A percentile compares a stretch with the other conserved stretches of the same genome.
phyloP scores from a whole-genome alignment of 2,797 vertebrate genomes.

The Lepilemur septentrionalis region DNA sequence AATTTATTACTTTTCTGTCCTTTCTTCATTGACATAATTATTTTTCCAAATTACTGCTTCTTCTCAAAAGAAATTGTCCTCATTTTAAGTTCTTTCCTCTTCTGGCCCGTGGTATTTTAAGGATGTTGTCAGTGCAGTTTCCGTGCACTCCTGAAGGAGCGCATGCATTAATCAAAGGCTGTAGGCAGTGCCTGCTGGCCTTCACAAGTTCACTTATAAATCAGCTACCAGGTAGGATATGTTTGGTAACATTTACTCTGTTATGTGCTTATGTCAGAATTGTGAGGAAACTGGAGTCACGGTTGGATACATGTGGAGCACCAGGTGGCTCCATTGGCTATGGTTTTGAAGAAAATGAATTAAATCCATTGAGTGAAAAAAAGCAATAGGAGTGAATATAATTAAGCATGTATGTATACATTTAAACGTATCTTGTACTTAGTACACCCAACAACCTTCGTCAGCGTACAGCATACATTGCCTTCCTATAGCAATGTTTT shows the following conservation, averaged over 20 bases:
- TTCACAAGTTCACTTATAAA: not conserved
- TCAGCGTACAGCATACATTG: not conserved
- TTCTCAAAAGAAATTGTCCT: not conserved
- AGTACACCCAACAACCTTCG: not conserved
- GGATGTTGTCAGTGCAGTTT: not conserved
- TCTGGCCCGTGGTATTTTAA: not conserved
- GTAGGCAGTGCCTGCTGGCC: not conserved
- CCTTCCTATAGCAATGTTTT: not conserved
- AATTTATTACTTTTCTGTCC: not conserved
- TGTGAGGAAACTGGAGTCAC: not conserved
- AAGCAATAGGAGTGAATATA: not conserved
- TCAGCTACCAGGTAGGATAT: not conserved
- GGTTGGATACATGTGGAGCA: not conserved
- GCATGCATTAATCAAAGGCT: not conserved
- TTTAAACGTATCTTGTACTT: not conserved
- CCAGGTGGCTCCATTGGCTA: not conserved
- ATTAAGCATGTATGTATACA: not conserved
- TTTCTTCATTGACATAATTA: not conserved
- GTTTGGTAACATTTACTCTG: not conserved
- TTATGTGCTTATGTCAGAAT: not conserved
- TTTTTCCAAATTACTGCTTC: slow-evolving; percentile 2
- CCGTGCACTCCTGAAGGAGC: not conserved
- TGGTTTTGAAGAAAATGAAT: slow-evolving; percentile 10
- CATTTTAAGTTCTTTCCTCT: not conserved
- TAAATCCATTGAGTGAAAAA: not conserved